Base-by-base conservation (phyloP, 2,888 invertebrate genomes). In the Calameuta filiformis region DNA sequence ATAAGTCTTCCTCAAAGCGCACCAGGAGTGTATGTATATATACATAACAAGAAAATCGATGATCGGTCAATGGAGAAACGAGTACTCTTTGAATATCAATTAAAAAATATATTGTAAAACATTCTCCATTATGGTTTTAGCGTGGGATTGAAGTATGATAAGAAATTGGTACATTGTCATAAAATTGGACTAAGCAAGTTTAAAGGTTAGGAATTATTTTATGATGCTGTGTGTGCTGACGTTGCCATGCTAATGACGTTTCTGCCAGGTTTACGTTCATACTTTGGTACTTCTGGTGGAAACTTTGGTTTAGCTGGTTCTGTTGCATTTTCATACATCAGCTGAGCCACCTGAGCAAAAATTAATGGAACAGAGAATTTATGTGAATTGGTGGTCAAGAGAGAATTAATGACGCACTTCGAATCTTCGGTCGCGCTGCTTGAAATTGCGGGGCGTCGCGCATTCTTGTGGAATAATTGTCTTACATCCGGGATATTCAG, bases 401-500 rank as follows among this genome's bases (percentile, higher is more conserved):
- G 30, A 33, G 6, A 71, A 37, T 75, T 73, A 79, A 35, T 75
- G n/a, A 77, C 68, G 78, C 82, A 82, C 84, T 80, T 82, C 75
- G 74, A 80, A 74, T 33, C 74, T 82, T 75, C 73, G 75, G 73
- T 83, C 77, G 31, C 79, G 76, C 37, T 79, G 40, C 73, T 73
- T 73, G 31, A 79, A 79, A 15, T 76, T 73, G 35, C 35, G 79
- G 15, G 79, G 79, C 37, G 76, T 73, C 33, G 73, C 35, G 68
- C 79, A 76, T 76, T 79, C 79, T 11, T 12, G 79, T 30, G 79
- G 68, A 69, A 74, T 68, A 31, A 68, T 76, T 78, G 76, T 79
- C 34, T 79, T 31, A 33, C 83, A 83, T 79, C 77, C 78, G 4
- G 79, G 77, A 56, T 77, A 71, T 75, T 82, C 81, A 71, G 78